phyloP scores from a whole-genome alignment of 2,888 invertebrate species.

The Lasius platythorax region DNA sequence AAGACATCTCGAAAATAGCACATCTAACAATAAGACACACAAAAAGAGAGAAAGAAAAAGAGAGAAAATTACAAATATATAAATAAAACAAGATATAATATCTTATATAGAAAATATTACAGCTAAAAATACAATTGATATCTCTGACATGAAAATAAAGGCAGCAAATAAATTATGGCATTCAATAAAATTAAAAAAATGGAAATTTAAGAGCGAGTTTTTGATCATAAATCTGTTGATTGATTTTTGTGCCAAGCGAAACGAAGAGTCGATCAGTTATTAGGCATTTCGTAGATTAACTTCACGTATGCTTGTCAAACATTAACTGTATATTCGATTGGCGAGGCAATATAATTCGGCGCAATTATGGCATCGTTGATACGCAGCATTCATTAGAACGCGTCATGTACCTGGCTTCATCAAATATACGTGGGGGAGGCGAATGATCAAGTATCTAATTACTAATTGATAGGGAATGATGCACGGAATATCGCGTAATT shows the following conservation, averaged over 20 bases:
- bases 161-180: background rate
- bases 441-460: slow-evolving; percentile 70
- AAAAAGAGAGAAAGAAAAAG: background rate
- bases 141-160: background rate
- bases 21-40: background rate
- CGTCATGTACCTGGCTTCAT: slow-evolving; percentile 64
- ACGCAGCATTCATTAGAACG: slow-evolving; percentile 66
- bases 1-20: background rate
- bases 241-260: background rate
- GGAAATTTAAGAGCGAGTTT: background rate
- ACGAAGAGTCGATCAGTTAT: slow-evolving; percentile 21
- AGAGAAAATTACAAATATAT: background rate
- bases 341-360: slow-evolving; percentile 56
- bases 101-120: background rate
- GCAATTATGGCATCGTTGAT: slow-evolving; percentile 65
- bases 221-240: background rate
- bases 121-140: background rate
- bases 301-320: slow-evolving; percentile 35
- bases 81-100: background rate
- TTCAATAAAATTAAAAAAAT: background rate
- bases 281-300: slow-evolving; percentile 24
- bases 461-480: slow-evolving; percentile 66
- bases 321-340: slow-evolving; percentile 31
- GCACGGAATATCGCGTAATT: slow-evolving; percentile 53
- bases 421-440: slow-evolving; percentile 65